Percentiles rank a stretch among this genome's conserved stretches.
Conservation (phyloP, 23 tunicate species). For the Trididemnum nubilum region DNA sequence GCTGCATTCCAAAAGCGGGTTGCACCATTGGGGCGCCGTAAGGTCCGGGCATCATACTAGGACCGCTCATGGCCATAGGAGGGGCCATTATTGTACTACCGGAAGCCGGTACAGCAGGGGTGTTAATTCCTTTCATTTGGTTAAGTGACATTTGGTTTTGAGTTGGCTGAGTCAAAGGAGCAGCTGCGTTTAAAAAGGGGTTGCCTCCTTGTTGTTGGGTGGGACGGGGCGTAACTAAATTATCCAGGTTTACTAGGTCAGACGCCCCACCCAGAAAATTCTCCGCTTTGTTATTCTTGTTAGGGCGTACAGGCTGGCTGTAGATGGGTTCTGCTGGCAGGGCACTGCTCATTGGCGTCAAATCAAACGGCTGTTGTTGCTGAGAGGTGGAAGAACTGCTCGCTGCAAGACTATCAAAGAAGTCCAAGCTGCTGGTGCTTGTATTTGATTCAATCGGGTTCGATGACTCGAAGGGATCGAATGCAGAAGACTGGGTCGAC, state of each 20-base stretch:
- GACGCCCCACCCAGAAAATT: slow-evolving; percentile 89
- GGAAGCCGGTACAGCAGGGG: slow-evolving; percentile 33
- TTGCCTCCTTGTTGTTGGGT: slow-evolving; percentile 60
- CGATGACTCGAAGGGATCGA: slow-evolving; percentile 47
- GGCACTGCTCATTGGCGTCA: slow-evolving; percentile 38
- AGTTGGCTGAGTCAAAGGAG: slow-evolving; percentile 44
- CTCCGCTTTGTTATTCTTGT: slow-evolving; percentile 76
- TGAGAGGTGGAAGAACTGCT: background rate
- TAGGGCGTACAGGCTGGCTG: background rate
- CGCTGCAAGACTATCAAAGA: slow-evolving; percentile 39
- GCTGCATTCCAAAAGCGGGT: slow-evolving; percentile 28
- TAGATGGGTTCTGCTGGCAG: background rate
- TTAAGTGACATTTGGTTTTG: slow-evolving; percentile 47
- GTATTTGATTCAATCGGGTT: slow-evolving; percentile 9
- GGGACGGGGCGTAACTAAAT: slow-evolving; percentile 76
- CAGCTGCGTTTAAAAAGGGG: slow-evolving; percentile 60
- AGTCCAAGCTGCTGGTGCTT: slow-evolving; percentile 41
- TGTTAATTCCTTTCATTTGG: slow-evolving; percentile 57
- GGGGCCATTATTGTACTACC: slow-evolving; percentile 53
- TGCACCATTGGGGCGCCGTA: background rate
- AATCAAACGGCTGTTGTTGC: slow-evolving; percentile 43
- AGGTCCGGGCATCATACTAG: slow-evolving; percentile 36
- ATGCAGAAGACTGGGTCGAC: slow-evolving; percentile 30
- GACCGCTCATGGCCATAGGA: slow-evolving; percentile 20
- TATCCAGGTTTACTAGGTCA: slow-evolving; percentile 89